Evolutionary conservation across 37 sponge, comb jelly and placozoan genomes (phyloP).

Genomic region (Mnemiopsis leidyi): DNA sequence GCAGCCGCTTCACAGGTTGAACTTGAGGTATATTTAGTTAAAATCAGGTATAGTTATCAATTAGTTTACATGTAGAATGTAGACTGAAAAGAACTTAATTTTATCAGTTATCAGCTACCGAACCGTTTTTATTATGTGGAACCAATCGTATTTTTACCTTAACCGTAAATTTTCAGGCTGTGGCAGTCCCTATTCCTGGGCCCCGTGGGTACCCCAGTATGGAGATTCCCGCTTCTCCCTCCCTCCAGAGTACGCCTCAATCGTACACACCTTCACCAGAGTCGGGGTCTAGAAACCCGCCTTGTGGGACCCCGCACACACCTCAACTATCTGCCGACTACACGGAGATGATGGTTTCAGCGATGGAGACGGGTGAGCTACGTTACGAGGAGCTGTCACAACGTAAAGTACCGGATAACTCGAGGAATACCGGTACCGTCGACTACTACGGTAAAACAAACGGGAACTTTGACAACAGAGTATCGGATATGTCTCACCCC

Average conservation of each 20-base stretch:
- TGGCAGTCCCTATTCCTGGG: conserved; percentile 37
- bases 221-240: neutral
- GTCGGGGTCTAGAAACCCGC: neutral
- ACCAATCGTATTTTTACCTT: neutral
- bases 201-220: neutral
- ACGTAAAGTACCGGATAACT: neutral
- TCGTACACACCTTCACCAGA: neutral
- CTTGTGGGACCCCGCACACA: neutral
- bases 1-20: conserved; percentile 62
- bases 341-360: neutral
- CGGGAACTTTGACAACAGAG: neutral
- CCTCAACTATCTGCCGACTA: neutral
- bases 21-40: too few species aligned
- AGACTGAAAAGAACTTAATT: too few species aligned
- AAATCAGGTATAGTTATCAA: too few species aligned
- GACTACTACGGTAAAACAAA: neutral
- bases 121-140: too few species aligned
- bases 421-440: neutral
- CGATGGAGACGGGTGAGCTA: neutral
- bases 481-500: neutral
- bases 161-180: neutral
- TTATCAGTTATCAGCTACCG: too few species aligned
- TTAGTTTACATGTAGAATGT: too few species aligned
- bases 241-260: neutral
- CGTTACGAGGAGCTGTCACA: neutral